phyloP scores from a whole-genome alignment of 2,888 invertebrate species.

The Pheosia tremula region DNA sequence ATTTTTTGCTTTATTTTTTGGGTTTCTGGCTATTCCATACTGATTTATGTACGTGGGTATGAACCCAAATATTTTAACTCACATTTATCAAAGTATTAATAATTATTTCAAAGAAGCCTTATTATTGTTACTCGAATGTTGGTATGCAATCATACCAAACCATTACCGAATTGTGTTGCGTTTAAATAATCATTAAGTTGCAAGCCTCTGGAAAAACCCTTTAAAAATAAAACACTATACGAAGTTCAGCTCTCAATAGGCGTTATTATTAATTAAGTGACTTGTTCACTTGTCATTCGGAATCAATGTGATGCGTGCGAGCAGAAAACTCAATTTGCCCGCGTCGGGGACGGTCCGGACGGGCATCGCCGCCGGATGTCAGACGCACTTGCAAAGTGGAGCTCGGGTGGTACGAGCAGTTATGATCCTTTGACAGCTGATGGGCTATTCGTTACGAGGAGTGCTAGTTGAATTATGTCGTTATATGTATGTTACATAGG shows the following conservation, averaged over 20 bases:
- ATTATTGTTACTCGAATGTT: too few species aligned
- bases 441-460: constrained; percentile 11
- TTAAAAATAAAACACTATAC: constrained; percentile 3
- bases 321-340: constrained; percentile 73
- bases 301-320: constrained; percentile 56
- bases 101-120: too few species aligned
- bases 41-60: too few species aligned
- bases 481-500: not conserved
- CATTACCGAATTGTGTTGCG: too few species aligned
- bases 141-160: too few species aligned
- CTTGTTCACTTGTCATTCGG: constrained; percentile 62
- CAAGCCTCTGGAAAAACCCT: too few species aligned
- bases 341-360: constrained; percentile 55
- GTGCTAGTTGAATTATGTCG: not conserved
- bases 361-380: constrained; percentile 66
- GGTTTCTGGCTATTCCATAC: too few species aligned
- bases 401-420: constrained; percentile 25
- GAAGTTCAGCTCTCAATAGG: constrained; percentile 10
- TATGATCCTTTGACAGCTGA: constrained; percentile 43
- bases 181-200: too few species aligned
- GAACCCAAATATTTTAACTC: too few species aligned
- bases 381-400: constrained; percentile 57
- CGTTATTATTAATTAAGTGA: constrained; percentile 39
- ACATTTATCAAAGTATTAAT: too few species aligned
- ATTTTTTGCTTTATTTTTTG: too few species aligned